phyloP scores from a whole-genome alignment of 2,888 invertebrate species.

The Drosophila bunnanda region DNA sequence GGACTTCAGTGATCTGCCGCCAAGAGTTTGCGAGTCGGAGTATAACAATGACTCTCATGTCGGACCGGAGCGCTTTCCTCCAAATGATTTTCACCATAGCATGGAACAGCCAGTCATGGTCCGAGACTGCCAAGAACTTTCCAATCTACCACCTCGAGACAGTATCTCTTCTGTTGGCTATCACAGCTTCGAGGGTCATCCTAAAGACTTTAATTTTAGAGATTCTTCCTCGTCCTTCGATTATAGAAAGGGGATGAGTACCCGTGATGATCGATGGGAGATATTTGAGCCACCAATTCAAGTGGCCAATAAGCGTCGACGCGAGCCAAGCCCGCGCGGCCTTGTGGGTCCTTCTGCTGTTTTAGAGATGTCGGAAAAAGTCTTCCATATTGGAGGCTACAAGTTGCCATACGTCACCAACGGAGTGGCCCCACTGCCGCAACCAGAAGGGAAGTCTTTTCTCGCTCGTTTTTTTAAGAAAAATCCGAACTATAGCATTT shows the following conservation, averaged over 20 bases:
- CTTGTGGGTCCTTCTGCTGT: too few relatives aligned
- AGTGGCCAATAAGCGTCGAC: not conserved
- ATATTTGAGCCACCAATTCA: not conserved
- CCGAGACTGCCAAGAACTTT: not conserved
- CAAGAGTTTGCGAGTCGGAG: not conserved
- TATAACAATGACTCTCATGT: not conserved
- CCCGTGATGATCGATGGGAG: slow-evolving; percentile 1
- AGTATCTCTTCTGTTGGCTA: not conserved
- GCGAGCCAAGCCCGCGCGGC: not conserved
- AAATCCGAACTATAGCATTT: slow-evolving; percentile 9
- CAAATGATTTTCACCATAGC: not conserved
- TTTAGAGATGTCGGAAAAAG: not conserved
- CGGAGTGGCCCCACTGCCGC: not conserved
- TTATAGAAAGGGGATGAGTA: not conserved
- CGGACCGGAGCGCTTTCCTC: not conserved
- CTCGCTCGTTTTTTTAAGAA: slow-evolving; percentile 38
- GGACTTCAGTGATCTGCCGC: not conserved
- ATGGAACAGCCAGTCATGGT: not conserved
- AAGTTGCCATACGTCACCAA: slow-evolving; percentile 23
- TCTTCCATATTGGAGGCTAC: slow-evolving; percentile 41
- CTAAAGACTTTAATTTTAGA: not conserved
- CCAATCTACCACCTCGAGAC: not conserved
- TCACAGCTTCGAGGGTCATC: not conserved
- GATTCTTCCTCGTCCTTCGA: not conserved
- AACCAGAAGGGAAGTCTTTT: slow-evolving; percentile 40